A percentile compares a stretch with the other conserved stretches of the same genome.
These are phyloP conservation scores for Paguma larvata DNA, from an alignment of 2,797 vertebrate species.

Conservation along the genomic window DNA sequence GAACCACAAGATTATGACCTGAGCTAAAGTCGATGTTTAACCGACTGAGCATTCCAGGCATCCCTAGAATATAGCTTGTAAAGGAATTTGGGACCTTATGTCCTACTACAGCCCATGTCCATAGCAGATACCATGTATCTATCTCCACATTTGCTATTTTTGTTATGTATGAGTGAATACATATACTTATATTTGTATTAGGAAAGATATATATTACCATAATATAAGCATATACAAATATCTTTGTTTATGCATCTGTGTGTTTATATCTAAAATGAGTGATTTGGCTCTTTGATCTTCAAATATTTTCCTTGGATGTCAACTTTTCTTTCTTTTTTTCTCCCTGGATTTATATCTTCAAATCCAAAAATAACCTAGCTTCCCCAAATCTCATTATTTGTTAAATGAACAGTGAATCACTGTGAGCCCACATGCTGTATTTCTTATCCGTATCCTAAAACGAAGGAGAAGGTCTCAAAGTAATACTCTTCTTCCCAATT, in stretches of 20 bases:
- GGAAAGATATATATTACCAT: background rate
- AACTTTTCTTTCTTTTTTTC: background rate
- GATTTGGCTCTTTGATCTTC: background rate
- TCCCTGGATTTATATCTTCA: conserved; percentile 38
- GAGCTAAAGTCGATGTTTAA: too few species aligned
- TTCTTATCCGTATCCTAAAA: background rate
- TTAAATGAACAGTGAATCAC: background rate
- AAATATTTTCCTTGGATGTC: conserved; percentile 4
- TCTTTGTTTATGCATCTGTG: background rate
- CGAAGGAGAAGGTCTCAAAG: background rate
- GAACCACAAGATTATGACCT: too few species aligned
- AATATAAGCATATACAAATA: background rate
- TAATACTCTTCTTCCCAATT: background rate
- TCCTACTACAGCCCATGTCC: background rate
- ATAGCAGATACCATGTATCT: background rate
- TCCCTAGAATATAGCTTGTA: background rate
- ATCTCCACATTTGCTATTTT: background rate
- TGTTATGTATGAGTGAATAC: background rate
- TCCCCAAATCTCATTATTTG: background rate
- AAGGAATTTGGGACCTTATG: background rate
- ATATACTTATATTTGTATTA: background rate
- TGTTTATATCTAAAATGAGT: background rate
- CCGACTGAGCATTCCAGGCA: too few species aligned
- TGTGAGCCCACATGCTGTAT: background rate
- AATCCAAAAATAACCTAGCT: background rate